Evolutionary conservation across 2,797 vertebrate genomes (phyloP), one percentile per base, ranked within the genome.

Genomic region (Echiichthys vipera): DNA sequence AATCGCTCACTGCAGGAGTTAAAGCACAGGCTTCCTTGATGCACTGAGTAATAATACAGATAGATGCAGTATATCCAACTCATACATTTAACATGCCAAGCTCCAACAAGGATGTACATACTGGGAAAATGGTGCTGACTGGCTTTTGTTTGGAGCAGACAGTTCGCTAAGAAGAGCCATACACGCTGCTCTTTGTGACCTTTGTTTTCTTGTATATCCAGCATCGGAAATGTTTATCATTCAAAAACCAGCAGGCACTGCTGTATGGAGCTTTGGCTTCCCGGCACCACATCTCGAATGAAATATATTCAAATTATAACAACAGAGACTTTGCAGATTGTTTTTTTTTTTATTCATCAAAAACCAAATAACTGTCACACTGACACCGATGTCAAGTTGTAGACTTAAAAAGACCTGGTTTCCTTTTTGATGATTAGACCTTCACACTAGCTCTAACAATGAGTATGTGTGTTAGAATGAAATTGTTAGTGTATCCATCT

Each of bases 311-410:
- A 20, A 32, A 20, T 34, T 34, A 54, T 17, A 11, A 18, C 24
- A 17, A 40, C 7, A 17, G 39, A 42, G 8, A n/a, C 40, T n/a
- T 7, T 18, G 18, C 17, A n/a, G 4, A 34, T 29, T 32, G 30
- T 32, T 53, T 20, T 53, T 32, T 53, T 20, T 53, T 50, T 5
- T 7, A n/a, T 8, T n/a, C 18, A 42, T 9, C 40, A 40, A 17
- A 18, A 6, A n/a, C 1, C 11, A 62, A 57, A 51, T 47, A 22
- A 71, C 25, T 64, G 36, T 53, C 24, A 57, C 54, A 43, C 15
- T 42, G 42, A 56, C 42, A 59, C 64, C 56, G 24, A 69, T 11
- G 49, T 74, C 43, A 15, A n/a, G 2, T 25, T 39, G 14, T 43
- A 24, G 39, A 40, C 39, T 40, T 15, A 13, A 17, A 45, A 42